Conservation (phyloP, 2,888 invertebrate genomes). For the Sphaerophoria rueppellii region DNA sequence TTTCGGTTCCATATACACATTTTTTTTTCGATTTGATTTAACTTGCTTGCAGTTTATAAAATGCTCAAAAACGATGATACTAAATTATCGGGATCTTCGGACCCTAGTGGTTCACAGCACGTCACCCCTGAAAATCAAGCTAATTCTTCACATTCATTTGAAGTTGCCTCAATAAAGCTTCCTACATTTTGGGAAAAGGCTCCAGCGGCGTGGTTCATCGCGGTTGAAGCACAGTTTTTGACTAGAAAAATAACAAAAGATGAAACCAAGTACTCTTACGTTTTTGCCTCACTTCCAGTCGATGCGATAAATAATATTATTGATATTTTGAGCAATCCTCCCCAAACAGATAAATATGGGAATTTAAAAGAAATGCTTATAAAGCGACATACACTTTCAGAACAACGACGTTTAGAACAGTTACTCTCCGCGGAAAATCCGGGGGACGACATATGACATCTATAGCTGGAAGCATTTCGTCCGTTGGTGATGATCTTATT, state of each 20-base stretch:
- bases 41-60: too few relatives aligned
- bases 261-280: too few relatives aligned
- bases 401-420: not conserved
- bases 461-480: not conserved
- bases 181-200: constrained; percentile 30
- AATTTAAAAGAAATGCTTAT: constrained; percentile 6
- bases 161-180: constrained; percentile 9
- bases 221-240: constrained; percentile 25
- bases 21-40: too few relatives aligned
- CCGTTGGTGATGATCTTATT: not conserved
- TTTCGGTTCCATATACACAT: too few relatives aligned
- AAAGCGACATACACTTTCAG: constrained; percentile 15
- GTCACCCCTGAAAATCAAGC: too few relatives aligned
- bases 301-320: constrained; percentile 1
- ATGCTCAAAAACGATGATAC: too few relatives aligned
- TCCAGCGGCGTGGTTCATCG: not conserved
- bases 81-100: too few relatives aligned
- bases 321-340: constrained; percentile 11
- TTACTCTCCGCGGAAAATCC: not conserved
- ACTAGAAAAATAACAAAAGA: not conserved
- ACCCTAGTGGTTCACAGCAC: too few relatives aligned
- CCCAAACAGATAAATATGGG: constrained; percentile 1
- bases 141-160: not conserved
- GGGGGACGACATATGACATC: constrained; percentile 6
- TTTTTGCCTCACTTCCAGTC: not conserved